Conservation (phyloP, 30 jellyfish, hydroid and myxozoan species). For the Clytia hemisphaerica region DNA sequence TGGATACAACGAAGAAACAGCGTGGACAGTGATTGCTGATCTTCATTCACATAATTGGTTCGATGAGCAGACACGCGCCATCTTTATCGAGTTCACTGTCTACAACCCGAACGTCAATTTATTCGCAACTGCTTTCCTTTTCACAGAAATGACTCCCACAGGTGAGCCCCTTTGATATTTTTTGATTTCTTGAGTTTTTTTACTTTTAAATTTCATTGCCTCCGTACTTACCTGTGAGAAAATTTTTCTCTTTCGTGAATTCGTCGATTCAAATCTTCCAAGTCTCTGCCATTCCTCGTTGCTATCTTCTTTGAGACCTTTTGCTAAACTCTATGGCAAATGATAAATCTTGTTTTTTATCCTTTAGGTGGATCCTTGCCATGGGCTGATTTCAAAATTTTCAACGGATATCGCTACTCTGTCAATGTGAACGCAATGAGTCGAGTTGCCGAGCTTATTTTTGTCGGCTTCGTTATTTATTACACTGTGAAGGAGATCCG, state of each 20-base stretch:
- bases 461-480: constrained; percentile 38
- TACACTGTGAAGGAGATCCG: constrained; percentile 44
- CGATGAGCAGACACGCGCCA: constrained; percentile 57
- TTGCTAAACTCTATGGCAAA: too few species aligned
- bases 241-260: too few species aligned
- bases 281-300: too few species aligned
- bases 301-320: too few species aligned
- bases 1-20: constrained; percentile 37
- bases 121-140: constrained; percentile 52
- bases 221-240: too few species aligned
- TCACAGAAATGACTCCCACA: constrained; percentile 43
- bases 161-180: too few species aligned
- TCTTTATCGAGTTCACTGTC: constrained; percentile 69
- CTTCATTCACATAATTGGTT: constrained; percentile 55
- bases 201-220: too few species aligned
- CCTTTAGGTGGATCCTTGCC: constrained; percentile 68
- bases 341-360: too few species aligned
- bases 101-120: constrained; percentile 69
- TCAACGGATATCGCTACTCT: constrained; percentile 44
- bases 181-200: too few species aligned
- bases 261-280: too few species aligned
- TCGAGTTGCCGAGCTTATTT: constrained; percentile 47
- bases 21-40: constrained; percentile 33
- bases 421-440: constrained; percentile 24
- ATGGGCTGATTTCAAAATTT: constrained; percentile 25